A percentile compares a stretch with the other conserved stretches of the same genome.
phyloP scores from a whole-genome alignment of 2,797 vertebrate genomes.

The Ceryle rudis region DNA sequence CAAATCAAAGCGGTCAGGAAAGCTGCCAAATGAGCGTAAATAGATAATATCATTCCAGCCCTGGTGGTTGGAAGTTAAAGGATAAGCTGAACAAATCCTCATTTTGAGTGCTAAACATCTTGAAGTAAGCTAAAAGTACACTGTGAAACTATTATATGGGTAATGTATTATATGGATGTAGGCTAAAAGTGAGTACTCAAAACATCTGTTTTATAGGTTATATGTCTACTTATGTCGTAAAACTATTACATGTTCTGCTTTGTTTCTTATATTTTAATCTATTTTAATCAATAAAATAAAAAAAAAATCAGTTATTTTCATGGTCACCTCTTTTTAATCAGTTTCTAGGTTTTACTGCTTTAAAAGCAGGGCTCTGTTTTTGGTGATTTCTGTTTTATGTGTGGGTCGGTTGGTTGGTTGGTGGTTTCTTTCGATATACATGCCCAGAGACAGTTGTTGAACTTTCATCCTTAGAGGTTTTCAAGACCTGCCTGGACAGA shows the following conservation, averaged over 20 bases:
- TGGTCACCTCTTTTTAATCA: background rate
- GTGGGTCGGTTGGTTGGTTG: background rate
- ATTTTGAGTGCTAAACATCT: background rate
- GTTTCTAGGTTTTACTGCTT: background rate
- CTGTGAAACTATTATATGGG: background rate
- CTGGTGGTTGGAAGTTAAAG: constrained; percentile 5
- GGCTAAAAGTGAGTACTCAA: background rate
- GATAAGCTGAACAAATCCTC: constrained; percentile 23
- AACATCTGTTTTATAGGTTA: background rate
- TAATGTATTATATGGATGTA: background rate
- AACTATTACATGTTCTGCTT: background rate
- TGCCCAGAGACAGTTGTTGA: background rate
- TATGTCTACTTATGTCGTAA: background rate
- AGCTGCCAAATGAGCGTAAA: constrained; percentile 47
- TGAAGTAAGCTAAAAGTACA: background rate
- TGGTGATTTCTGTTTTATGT: too few species aligned
- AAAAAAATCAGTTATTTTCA: background rate
- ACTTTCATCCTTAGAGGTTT: background rate
- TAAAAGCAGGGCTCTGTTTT: background rate
- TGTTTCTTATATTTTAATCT: background rate
- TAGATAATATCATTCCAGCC: constrained; percentile 12
- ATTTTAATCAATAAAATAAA: too few species aligned
- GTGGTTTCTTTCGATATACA: background rate
- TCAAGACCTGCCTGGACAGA: background rate
- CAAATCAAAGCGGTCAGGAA: constrained; percentile 19